A percentile compares a stretch with the other conserved stretches of the same genome.
Evolutionary conservation across 2,797 vertebrate species (phyloP).

Genomic region (Galago senegalensis): DNA sequence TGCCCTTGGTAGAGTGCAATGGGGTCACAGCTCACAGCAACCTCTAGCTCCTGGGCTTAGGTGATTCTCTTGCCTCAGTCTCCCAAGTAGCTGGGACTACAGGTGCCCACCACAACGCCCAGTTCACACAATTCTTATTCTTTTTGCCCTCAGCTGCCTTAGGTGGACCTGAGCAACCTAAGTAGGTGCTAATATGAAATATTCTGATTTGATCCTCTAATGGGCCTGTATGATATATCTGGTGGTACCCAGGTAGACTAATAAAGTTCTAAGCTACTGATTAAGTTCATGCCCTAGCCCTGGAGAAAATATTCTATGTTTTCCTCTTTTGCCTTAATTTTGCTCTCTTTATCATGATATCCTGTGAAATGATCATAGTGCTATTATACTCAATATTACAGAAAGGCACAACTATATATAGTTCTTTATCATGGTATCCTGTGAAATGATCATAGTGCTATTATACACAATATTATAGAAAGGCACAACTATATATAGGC

Average conservation of each 20-base stretch:
- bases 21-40: no score
- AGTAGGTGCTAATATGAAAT: not conserved
- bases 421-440: not conserved
- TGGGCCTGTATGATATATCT: not conserved
- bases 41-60: no score
- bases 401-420: conserved; percentile 1
- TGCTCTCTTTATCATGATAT: not conserved
- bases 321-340: conserved; percentile 31
- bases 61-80: no score
- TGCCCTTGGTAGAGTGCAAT: no score
- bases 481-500: conserved; percentile 2
- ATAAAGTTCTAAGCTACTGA: not conserved
- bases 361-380: not conserved
- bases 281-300: not conserved
- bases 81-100: no score
- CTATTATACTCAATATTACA: not conserved
- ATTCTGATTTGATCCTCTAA: not conserved
- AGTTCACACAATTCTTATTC: not conserved
- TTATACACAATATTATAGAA: not conserved
- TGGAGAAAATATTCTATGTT: not conserved
- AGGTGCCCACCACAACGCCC: no score
- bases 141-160: not conserved
- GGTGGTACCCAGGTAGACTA: not conserved
- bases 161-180: not conserved
- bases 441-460: not conserved